These are phyloP conservation scores for Lethenteron reissneri DNA, from an alignment of 2,113 vertebrate species.

Conservation along the genomic window DNA sequence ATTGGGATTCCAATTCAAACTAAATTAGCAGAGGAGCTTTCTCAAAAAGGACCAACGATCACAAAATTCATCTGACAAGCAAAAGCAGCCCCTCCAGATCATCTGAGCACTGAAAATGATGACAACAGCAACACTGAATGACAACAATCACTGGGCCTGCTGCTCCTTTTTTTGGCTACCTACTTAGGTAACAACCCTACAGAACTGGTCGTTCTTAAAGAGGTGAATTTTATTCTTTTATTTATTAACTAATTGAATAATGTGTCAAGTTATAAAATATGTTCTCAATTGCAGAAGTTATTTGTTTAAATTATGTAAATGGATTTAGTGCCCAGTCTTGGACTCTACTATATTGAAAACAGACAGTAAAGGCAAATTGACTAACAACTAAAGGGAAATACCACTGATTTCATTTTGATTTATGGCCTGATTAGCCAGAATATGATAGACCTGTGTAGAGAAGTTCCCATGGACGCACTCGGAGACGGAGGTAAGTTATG, in stretches of 20 bases:
- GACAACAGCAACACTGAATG: constrained; percentile 7
- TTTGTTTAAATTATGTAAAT: no score
- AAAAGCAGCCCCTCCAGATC: neutral
- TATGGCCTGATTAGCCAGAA: no score
- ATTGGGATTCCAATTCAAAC: constrained; percentile 6
- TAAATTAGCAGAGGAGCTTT: constrained; percentile 11
- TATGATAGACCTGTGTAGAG: neutral
- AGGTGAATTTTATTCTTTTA: neutral
- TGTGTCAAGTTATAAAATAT: constrained; percentile 1
- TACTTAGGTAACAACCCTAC: constrained; percentile 3
- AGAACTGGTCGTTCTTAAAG: constrained; percentile 6
- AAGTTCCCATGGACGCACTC: no score
- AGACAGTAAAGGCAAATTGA: neutral
- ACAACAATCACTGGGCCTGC: neutral
- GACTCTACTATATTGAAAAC: constrained; percentile 6
- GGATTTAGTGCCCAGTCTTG: neutral
- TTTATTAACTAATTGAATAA: constrained; percentile 7
- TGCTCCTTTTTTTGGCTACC: constrained; percentile 2
- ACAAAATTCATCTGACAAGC: constrained; percentile 7
- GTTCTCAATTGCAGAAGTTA: neutral
- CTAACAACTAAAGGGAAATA: neutral
- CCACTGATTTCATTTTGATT: no score
- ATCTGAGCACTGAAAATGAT: constrained; percentile 6
- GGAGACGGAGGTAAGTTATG: no score
- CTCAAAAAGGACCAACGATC: constrained; percentile 10